Percentiles rank a stretch among this genome's conserved stretches.
Conservation (phyloP, 1,140 invertebrate genomes). For the Pentalonia nigronervosa region DNA sequence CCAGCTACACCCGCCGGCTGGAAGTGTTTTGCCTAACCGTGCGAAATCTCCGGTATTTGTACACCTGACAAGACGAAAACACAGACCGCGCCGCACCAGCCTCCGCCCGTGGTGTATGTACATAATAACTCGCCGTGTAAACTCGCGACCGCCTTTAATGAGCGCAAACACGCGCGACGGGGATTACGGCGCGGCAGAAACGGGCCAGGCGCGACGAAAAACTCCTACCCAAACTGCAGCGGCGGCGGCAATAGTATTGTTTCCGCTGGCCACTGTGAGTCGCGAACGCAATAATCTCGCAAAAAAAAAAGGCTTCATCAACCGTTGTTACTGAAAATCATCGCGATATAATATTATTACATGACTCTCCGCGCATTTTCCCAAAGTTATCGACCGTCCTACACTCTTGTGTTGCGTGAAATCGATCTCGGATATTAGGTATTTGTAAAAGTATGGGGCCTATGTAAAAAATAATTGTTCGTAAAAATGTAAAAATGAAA, state of each 20-base stretch:
- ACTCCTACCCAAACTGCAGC: neutral
- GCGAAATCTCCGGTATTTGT: slow-evolving; percentile 56
- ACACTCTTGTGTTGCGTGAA: rapidly evolving
- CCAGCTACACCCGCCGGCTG: too few species aligned
- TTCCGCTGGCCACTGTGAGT: neutral
- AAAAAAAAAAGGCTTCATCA: neutral
- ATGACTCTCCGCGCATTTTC: neutral
- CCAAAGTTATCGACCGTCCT: too few species aligned
- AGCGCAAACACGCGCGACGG: slow-evolving; percentile 34
- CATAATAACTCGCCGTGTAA: slow-evolving; percentile 10
- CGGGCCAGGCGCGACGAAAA: neutral
- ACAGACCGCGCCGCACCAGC: neutral
- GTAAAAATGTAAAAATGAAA: neutral
- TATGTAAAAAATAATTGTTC: neutral
- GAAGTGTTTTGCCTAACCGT: slow-evolving; percentile 43
- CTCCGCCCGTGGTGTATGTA: neutral
- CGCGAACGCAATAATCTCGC: neutral
- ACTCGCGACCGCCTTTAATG: slow-evolving; percentile 16
- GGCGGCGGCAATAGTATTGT: neutral
- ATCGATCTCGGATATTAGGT: neutral
- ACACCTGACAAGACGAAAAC: slow-evolving; percentile 50
- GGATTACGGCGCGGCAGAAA: neutral
- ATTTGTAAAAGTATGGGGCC: too few species aligned
- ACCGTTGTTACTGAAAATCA: neutral
- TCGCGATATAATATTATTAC: neutral